Base-by-base conservation (phyloP, 2,113 vertebrate species). In the Callaeas wilsoni region DNA sequence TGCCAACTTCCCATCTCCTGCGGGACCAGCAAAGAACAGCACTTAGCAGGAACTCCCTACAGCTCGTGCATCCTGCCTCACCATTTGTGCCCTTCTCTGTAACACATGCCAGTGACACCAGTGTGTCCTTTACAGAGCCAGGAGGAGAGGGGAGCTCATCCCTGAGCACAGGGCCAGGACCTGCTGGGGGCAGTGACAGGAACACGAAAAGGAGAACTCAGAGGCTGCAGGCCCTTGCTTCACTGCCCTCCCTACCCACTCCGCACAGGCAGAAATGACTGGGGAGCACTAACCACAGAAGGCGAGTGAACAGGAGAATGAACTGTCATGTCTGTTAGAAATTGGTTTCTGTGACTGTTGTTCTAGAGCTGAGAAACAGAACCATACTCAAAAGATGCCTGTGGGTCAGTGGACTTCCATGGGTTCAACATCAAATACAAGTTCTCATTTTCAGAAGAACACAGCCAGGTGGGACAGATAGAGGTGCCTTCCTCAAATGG, bases 41-140 rank as follows among this genome's bases (percentile, higher is more conserved):
- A 27, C 26, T 89, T 30, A 87, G 27, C 47, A 44, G 60, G 55
- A 57, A 64, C 62, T 57, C 62, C 84, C 76, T 49, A 5, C 12
- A 68, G 52, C 71, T 78, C 10, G 0, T 13, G 6, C 5, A 23
- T 41, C 10, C 46, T n/a, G 30, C 2, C 12, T 8, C 5, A 2
- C 50, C 59, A 6, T 57, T 68, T 68, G 62, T 29, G 37, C 20
- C 2, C 59, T 47, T 23, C 86, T 67, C 57, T 57, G n/a, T 5
- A 33, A n/a, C 35, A 17, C 46, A 4, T 2, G 4, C 27, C 60
- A 67, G 35, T 18, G 39, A 69, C 30, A 83, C 10, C 35, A 42
- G 13, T 0, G 21, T 19, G 9, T 0, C 0, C 63, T 77, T 33
- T 7, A 39, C 56, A 76, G 37, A 8, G 33, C 67, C 53, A 63